Percentiles rank a stretch among this genome's conserved stretches.
Conservation (phyloP, 2,797 vertebrate genomes). For the Rhinoraja longicauda region DNA sequence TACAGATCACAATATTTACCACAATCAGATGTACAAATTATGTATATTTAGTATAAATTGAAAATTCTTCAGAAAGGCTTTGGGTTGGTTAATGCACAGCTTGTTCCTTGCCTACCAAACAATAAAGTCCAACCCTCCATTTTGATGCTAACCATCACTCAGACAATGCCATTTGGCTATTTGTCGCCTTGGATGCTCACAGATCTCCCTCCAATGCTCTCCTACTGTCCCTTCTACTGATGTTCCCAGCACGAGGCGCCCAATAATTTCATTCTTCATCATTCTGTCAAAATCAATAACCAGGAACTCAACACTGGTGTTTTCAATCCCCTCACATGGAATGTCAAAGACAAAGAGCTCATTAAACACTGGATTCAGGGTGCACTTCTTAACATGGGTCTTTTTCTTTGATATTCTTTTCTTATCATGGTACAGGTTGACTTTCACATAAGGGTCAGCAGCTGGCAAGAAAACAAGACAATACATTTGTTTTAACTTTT, state of each 20-base stretch:
- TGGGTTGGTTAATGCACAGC: conserved; percentile 53
- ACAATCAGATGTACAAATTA: conserved; percentile 39
- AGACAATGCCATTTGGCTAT: conserved; percentile 95
- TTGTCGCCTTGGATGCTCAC: conserved; percentile 90
- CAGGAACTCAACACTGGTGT: conserved; percentile 92
- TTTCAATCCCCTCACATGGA: conserved; percentile 81
- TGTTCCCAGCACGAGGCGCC: conserved; percentile 75
- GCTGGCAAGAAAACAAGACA: conserved; percentile 40
- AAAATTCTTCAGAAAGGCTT: conserved; percentile 51
- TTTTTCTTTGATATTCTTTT: conserved; percentile 97
- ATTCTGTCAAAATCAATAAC: conserved; percentile 88
- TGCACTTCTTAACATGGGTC: conserved; percentile 92
- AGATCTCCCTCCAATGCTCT: conserved; percentile 97
- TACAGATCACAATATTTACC: conserved; percentile 38
- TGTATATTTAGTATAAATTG: conserved; percentile 40
- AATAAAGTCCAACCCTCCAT: conserved; percentile 41
- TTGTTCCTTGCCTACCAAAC: conserved; percentile 44
- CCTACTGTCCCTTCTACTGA: conserved; percentile 76
- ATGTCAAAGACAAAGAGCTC: conserved; percentile 96
- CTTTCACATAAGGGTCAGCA: conserved; percentile 91
- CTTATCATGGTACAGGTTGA: conserved; percentile 90
- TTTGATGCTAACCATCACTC: conserved; percentile 72
- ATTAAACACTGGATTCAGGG: conserved; percentile 93
- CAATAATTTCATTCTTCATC: conserved; percentile 73
- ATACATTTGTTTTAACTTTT: neutral